Evolutionary conservation across 92 coral and sea anemone genomes (phyloP).

Genomic region (Phenganax marumi): DNA sequence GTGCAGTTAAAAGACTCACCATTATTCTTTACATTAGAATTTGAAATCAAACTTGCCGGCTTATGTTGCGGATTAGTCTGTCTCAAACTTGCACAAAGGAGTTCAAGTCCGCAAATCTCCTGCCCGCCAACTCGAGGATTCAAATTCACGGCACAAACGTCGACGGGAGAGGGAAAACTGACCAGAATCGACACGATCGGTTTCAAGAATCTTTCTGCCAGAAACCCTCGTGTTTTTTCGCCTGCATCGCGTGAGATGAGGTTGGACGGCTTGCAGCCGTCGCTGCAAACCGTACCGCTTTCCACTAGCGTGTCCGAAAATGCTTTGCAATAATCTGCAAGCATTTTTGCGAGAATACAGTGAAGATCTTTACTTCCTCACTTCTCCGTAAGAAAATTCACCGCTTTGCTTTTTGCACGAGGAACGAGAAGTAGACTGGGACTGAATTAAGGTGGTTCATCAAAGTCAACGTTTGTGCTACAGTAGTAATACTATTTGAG

Average conservation of each 20-base stretch:
- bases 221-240: slow-evolving; percentile 71
- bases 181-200: slow-evolving; percentile 73
- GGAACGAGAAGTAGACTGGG: background rate
- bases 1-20: background rate
- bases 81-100: slow-evolving; percentile 70
- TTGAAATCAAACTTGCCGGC: background rate
- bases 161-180: slow-evolving; percentile 79
- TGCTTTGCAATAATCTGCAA: slow-evolving; percentile 68
- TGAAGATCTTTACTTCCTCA: background rate
- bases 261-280: slow-evolving; percentile 76
- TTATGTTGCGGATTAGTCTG: slow-evolving; percentile 23
- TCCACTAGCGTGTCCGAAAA: slow-evolving; percentile 69
- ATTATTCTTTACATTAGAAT: background rate
- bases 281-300: slow-evolving; percentile 73
- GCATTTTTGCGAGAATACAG: slow-evolving; percentile 48
- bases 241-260: slow-evolving; percentile 63
- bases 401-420: background rate
- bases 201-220: slow-evolving; percentile 87
- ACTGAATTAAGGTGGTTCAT: background rate
- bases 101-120: slow-evolving; percentile 78
- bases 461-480: too few relatives aligned
- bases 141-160: slow-evolving; percentile 67
- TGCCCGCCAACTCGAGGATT: slow-evolving; percentile 93
- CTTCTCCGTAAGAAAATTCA: background rate
- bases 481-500: too few relatives aligned